Evolutionary conservation across 2,797 vertebrate genomes (phyloP), one percentile per base, ranked within the genome.

Genomic region (Sebastes iracundus): DNA sequence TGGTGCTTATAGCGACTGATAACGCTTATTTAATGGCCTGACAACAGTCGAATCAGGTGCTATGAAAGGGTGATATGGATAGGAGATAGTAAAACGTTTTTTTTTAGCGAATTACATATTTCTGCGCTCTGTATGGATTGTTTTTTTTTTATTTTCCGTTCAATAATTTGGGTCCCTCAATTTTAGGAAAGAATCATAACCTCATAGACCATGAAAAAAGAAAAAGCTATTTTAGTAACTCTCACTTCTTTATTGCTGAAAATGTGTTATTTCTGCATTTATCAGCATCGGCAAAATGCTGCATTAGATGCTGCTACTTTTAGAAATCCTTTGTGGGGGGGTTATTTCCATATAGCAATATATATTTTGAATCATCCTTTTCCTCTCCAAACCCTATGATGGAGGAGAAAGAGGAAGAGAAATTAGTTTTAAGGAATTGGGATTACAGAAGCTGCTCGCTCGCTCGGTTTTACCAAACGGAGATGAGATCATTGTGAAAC

Each of bases 381-480:
- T 84, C 53, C 59, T 70, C 18, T 81, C 72, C 20, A 61, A 60
- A 27, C 3, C 9, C 35, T 35, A 63, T 9, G 7, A n/a, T 33
- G 27, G 25, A 23, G 12, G 53, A 65, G 71, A 93, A 92, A 93
- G 81, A 80, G 88, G 93, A 93, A 93, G 83, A 88, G 83, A 84
- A 66, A 89, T 16, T 55, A 0, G 13, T 70, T 90, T 91, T 89
- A 79, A n/a, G 90, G 92, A 93, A 93, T 89, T 74, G 12, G 65
- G 33, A 82, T 83, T 86, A 66, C n/a, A 35, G 79, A 88, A 86
- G 35, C 58, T 70, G 32, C 1, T 1, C 70, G 2, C 4, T 72
- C 0, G 6, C 20, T 52, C 9, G 8, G 1, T 49, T 2, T 73
- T 38, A 69, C 46, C 55, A 77, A 72, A 6, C n/a, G 1, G 20